phyloP scores from a whole-genome alignment of 1,140 invertebrate genomes.

The Pseudachorutes palmiensis region DNA sequence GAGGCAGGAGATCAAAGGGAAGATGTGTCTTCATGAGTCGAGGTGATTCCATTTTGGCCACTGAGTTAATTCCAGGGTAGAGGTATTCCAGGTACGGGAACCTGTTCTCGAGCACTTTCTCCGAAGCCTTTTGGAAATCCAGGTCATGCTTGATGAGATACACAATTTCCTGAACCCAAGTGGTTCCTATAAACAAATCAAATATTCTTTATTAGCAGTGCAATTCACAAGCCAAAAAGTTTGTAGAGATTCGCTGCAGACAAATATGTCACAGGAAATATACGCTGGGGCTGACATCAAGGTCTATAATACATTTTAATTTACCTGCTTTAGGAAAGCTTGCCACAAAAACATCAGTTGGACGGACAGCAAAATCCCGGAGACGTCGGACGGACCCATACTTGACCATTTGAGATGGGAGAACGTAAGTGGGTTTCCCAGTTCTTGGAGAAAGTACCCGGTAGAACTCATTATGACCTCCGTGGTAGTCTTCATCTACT shows the following conservation, averaged over 20 bases:
- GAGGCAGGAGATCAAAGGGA: constrained; percentile 28
- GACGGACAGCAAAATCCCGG: constrained; percentile 9
- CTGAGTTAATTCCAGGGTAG: constrained; percentile 41
- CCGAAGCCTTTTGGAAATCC: constrained; percentile 42
- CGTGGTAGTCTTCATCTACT: constrained; percentile 21
- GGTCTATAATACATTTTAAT: neutral
- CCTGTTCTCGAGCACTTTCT: constrained; percentile 44
- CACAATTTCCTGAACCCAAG: constrained; percentile 50
- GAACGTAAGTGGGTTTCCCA: constrained; percentile 12
- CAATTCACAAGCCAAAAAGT: no score
- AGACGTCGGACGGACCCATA: constrained; percentile 29
- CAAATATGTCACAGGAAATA: neutral
- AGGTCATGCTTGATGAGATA: constrained; percentile 44
- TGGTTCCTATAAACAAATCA: constrained; percentile 43
- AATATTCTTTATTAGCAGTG: neutral
- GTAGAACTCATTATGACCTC: constrained; percentile 21
- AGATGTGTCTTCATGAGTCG: constrained; percentile 35
- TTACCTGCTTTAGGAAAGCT: constrained; percentile 37
- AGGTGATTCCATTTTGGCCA: constrained; percentile 13
- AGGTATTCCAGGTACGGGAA: constrained; percentile 50
- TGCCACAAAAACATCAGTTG: constrained; percentile 29
- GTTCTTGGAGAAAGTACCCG: neutral
- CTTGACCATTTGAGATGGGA: constrained; percentile 24
- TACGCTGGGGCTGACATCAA: neutral
- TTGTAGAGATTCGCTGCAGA: neutral